A percentile compares a stretch with the other conserved stretches of the same genome.
Evolutionary conservation across 2,113 vertebrate species (phyloP).

Genomic region (Pteronura brasiliensis): DNA sequence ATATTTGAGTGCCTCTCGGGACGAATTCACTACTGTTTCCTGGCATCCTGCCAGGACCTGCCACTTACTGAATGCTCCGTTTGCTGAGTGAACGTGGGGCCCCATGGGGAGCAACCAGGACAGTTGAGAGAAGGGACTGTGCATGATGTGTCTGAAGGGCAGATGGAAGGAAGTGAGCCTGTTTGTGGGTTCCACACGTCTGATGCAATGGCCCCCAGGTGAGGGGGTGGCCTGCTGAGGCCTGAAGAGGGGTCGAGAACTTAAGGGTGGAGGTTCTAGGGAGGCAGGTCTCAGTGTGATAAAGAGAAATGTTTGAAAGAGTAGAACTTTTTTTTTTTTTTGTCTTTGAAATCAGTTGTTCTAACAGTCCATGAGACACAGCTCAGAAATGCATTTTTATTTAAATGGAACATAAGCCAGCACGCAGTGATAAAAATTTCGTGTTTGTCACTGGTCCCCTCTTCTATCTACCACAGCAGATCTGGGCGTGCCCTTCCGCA

Average conservation of each 20-base stretch:
- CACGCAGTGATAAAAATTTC: background rate
- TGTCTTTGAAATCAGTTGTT: background rate
- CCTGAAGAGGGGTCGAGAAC: accelerated
- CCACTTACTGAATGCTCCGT: background rate
- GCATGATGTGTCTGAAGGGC: background rate
- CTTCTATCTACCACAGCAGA: background rate
- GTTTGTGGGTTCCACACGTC: accelerated
- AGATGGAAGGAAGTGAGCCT: background rate
- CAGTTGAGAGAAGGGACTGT: background rate
- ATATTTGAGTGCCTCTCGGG: background rate
- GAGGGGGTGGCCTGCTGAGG: background rate
- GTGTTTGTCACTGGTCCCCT: background rate
- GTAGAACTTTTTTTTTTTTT: background rate
- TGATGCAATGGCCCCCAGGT: background rate
- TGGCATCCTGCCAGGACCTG: background rate
- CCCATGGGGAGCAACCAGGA: background rate
- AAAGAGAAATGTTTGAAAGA: background rate
- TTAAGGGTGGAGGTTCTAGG: background rate
- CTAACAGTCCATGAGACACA: background rate
- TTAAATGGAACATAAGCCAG: background rate
- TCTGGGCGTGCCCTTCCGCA: background rate
- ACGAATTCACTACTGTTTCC: background rate
- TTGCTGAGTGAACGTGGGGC: background rate
- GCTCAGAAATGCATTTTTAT: background rate
- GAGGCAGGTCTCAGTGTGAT: background rate